Percentiles rank a stretch among this genome's conserved stretches.
Conservation (phyloP, 2,113 vertebrate species). For the Pimephales promelas region DNA sequence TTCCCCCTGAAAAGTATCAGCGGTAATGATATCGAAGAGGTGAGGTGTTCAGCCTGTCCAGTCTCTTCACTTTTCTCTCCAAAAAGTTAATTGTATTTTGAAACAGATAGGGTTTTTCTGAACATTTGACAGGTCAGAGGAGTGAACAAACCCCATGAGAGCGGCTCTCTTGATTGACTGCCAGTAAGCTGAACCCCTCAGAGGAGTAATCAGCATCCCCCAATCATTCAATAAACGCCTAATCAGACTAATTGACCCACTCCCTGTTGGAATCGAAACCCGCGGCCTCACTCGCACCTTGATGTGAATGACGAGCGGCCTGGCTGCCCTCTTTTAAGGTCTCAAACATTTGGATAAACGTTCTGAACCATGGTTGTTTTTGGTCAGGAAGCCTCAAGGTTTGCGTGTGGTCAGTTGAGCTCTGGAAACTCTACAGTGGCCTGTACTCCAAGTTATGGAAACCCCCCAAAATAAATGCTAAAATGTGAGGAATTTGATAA, state of each 20-base stretch:
- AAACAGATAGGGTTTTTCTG: slow-evolving; percentile 75
- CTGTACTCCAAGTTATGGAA: slow-evolving; percentile 19
- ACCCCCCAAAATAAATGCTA: slow-evolving; percentile 16
- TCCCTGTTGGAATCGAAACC: slow-evolving; percentile 30
- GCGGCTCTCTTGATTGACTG: slow-evolving; percentile 68
- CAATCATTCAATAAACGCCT: slow-evolving; percentile 76
- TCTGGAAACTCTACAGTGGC: background rate
- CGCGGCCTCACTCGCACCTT: slow-evolving; percentile 29
- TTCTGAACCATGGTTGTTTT: background rate
- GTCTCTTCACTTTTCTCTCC: slow-evolving; percentile 45
- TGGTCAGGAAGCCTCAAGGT: background rate
- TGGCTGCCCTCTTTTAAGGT: background rate
- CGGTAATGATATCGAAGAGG: background rate
- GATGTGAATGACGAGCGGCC: slow-evolving; percentile 28
- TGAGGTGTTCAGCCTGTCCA: background rate
- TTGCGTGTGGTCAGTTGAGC: slow-evolving; percentile 32
- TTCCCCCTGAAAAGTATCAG: background rate
- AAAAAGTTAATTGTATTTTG: slow-evolving; percentile 77
- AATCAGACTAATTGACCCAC: slow-evolving; percentile 71
- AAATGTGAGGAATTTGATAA: slow-evolving; percentile 53
- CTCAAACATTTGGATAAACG: background rate
- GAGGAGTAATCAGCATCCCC: slow-evolving; percentile 62
- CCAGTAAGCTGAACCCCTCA: slow-evolving; percentile 53
- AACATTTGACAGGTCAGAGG: slow-evolving; percentile 71
- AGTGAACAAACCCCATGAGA: background rate